A percentile compares a stretch with the other conserved stretches of the same genome.
phyloP scores from a whole-genome alignment of 2,797 vertebrate species.

The Mallotus villosus region DNA sequence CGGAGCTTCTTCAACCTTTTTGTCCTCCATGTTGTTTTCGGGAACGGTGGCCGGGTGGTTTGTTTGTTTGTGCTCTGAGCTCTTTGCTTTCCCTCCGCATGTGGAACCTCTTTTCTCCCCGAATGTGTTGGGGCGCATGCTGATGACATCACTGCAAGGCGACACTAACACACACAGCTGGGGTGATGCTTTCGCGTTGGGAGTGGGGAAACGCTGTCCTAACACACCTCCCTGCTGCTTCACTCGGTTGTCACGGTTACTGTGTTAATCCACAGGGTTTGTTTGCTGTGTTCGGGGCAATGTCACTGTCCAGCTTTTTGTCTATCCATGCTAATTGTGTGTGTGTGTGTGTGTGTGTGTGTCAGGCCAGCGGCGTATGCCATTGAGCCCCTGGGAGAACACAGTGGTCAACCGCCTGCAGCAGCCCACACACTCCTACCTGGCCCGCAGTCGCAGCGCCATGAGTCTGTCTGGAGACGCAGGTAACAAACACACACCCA shows the following conservation, averaged over 20 bases:
- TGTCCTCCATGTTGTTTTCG: slow-evolving; percentile 16
- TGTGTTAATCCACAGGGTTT: not conserved
- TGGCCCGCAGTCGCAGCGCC: slow-evolving; percentile 94
- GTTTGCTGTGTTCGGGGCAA: not conserved
- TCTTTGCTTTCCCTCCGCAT: too few species aligned
- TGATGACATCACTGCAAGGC: slow-evolving; percentile 13
- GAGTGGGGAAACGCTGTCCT: slow-evolving; percentile 19
- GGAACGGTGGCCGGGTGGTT: too few species aligned
- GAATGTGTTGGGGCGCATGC: slow-evolving; percentile 32
- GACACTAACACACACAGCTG: slow-evolving; percentile 12
- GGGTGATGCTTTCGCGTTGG: not conserved
- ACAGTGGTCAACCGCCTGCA: slow-evolving; percentile 91
- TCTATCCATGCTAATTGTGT: slow-evolving; percentile 14
- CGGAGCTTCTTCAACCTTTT: not conserved
- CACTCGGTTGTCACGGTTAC: not conserved
- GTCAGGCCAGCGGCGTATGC: slow-evolving; percentile 85
- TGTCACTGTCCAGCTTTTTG: slow-evolving; percentile 1
- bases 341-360: slow-evolving; percentile 34
- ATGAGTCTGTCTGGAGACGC: slow-evolving; percentile 90
- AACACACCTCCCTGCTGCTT: not conserved
- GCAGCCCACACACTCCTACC: slow-evolving; percentile 94
- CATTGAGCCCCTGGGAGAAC: slow-evolving; percentile 92
- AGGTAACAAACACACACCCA: slow-evolving; percentile 75
- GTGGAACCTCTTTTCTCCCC: not conserved
- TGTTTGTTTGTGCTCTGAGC: too few species aligned